A percentile compares a stretch with the other conserved stretches of the same genome.
These are phyloP conservation scores for Hyposmocoma kahamanoa DNA, from an alignment of 1,140 invertebrate species.

Conservation along the genomic window DNA sequence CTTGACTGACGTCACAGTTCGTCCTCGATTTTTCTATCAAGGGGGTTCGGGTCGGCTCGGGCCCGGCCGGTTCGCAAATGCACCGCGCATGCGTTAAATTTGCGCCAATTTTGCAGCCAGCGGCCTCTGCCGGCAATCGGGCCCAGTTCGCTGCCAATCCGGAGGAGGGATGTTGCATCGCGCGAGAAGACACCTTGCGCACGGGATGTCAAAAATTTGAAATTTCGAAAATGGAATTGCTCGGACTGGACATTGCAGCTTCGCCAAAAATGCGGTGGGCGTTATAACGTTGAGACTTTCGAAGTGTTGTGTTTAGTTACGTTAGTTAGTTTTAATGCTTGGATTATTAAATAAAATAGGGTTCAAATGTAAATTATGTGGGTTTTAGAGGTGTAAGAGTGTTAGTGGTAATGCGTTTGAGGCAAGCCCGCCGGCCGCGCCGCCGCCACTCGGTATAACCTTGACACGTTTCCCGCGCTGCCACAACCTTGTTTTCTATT, in stretches of 20 bases:
- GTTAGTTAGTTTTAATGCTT: constrained; percentile 23
- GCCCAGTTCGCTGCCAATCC: constrained; percentile 39
- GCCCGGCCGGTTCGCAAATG: constrained; percentile 54
- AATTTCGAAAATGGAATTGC: constrained; percentile 28
- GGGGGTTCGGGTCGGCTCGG: constrained; percentile 58
- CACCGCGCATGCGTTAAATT: constrained; percentile 61
- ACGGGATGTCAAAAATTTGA: constrained; percentile 53
- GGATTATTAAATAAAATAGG: constrained; percentile 10
- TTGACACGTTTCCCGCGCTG: constrained; percentile 69
- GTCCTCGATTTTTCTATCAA: constrained; percentile 70
- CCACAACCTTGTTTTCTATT: constrained; percentile 60
- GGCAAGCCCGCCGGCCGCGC: neutral
- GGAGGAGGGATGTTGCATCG: constrained; percentile 55
- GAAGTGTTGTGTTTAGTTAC: constrained; percentile 29
- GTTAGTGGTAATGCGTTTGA: neutral
- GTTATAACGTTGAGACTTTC: constrained; percentile 14
- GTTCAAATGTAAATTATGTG: neutral
- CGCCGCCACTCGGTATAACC: constrained; percentile 41
- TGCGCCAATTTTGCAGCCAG: constrained; percentile 66
- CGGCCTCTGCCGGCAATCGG: constrained; percentile 56
- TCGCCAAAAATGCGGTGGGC: constrained; percentile 13
- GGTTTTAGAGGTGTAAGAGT: neutral
- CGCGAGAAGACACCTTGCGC: constrained; percentile 22
- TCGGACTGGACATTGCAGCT: neutral
- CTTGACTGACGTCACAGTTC: constrained; percentile 68